Conservation (phyloP, 2,797 vertebrate genomes). For the Sorex maritimensis region DNA sequence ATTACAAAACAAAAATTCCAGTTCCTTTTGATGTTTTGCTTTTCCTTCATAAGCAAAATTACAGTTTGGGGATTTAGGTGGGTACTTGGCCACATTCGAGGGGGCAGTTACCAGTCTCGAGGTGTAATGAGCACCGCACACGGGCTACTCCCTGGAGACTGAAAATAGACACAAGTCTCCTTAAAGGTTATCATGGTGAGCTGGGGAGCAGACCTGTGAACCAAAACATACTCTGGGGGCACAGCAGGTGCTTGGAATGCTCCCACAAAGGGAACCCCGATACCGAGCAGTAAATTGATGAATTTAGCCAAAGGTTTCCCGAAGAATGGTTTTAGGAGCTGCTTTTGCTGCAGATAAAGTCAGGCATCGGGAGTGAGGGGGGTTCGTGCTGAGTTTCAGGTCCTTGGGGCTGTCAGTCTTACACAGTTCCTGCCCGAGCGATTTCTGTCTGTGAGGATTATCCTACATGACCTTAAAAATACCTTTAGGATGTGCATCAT, state of each 20-base stretch:
- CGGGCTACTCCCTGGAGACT: not conserved
- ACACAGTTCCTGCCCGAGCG: not conserved
- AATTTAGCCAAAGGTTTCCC: not conserved
- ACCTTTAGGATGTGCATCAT: not conserved
- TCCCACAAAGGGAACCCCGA: not conserved
- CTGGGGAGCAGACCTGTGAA: not conserved
- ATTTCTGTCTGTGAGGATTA: not conserved
- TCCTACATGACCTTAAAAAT: conserved; percentile 31
- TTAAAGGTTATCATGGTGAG: not conserved
- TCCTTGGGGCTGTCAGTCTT: not conserved
- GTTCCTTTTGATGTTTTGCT: not conserved
- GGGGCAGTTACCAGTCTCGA: not conserved
- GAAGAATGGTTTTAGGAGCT: not conserved
- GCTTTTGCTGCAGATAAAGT: not conserved
- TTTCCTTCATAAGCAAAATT: not conserved
- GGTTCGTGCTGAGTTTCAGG: not conserved
- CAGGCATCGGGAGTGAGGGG: not conserved
- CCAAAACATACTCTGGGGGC: not conserved
- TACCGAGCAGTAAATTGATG: not conserved
- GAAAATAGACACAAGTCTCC: not conserved
- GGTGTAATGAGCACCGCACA: not conserved
- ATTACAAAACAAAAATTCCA: not conserved
- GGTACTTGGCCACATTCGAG: not conserved
- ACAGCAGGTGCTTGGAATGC: not conserved
- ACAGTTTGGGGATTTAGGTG: not conserved